phyloP scores from a whole-genome alignment of 2,113 vertebrate genomes.

The Gambusia holbrooki region DNA sequence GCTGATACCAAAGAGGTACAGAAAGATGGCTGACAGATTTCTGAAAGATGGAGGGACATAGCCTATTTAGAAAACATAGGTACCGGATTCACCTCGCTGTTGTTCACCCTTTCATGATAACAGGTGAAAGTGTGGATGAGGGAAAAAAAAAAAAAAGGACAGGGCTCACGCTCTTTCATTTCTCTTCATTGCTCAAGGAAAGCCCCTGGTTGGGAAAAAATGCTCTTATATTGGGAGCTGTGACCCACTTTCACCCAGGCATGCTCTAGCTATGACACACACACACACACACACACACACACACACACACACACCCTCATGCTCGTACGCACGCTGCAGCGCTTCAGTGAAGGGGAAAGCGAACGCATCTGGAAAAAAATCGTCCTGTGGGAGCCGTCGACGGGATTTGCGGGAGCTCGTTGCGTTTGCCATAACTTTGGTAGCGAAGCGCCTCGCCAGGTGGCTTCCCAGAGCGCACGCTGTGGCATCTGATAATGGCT shows the following conservation, averaged over 20 bases:
- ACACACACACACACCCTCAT: constrained; percentile 14
- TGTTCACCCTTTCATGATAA: not conserved
- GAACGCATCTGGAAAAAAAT: constrained; percentile 78
- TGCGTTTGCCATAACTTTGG: constrained; percentile 48
- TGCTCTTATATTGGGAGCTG: constrained; percentile 73
- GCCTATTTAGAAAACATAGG: constrained; percentile 45
- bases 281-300: constrained; percentile 17
- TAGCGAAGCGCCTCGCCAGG: constrained; percentile 23
- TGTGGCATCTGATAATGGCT: constrained; percentile 40
- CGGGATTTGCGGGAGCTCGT: constrained; percentile 68
- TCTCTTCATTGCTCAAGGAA: constrained; percentile 54
- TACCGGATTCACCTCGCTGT: not conserved
- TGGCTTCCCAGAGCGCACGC: constrained; percentile 28
- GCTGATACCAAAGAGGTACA: constrained; percentile 48
- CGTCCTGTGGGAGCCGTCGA: constrained; percentile 71
- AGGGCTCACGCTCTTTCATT: constrained; percentile 36
- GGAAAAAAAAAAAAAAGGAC: constrained; percentile 12
- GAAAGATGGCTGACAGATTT: constrained; percentile 28
- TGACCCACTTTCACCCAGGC: constrained; percentile 78
- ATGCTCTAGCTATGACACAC: constrained; percentile 36
- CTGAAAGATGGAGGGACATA: constrained; percentile 32
- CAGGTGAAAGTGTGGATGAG: not conserved
- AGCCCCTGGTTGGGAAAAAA: constrained; percentile 39
- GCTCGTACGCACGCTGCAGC: constrained; percentile 32
- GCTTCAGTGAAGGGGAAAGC: constrained; percentile 76